Evolutionary conservation across 2,888 invertebrate species (phyloP).

Genomic region (Aphrophora alni): DNA sequence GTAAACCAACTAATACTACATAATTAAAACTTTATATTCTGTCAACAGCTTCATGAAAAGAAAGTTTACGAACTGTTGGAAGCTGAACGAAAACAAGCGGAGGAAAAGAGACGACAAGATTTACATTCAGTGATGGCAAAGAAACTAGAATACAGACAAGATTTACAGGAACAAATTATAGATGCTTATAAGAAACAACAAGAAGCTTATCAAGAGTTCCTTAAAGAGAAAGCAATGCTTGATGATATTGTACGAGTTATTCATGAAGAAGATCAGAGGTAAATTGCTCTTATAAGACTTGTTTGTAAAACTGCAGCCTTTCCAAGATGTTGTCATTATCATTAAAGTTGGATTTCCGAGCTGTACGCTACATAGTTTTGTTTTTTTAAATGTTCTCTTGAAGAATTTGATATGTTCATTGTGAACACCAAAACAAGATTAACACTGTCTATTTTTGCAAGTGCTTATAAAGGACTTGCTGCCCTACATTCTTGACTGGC

Average conservation of each 20-base stretch:
- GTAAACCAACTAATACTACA: no score
- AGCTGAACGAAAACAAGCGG: not conserved
- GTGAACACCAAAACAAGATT: not conserved
- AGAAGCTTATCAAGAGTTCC: conserved; percentile 64
- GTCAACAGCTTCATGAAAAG: not conserved
- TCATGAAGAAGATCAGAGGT: conserved; percentile 68
- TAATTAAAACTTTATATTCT: no score
- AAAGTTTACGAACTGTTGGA: not conserved
- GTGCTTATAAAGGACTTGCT: no score
- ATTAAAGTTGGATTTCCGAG: not conserved
- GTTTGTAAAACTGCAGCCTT: conserved; percentile 10
- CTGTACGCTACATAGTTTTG: not conserved
- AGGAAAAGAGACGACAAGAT: not conserved
- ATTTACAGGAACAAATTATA: conserved; percentile 66
- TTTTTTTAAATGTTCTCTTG: not conserved
- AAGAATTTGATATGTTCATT: not conserved
- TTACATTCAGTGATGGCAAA: not conserved
- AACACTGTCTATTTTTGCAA: no score
- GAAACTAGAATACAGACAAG: conserved; percentile 58
- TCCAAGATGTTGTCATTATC: not conserved
- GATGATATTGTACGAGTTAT: conserved; percentile 67
- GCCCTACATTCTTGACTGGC: no score
- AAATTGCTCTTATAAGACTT: no score
- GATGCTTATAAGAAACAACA: conserved; percentile 61
- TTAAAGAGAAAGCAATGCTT: conserved; percentile 67